phyloP scores from a whole-genome alignment of 2,113 vertebrate species.

The Apus apus region DNA sequence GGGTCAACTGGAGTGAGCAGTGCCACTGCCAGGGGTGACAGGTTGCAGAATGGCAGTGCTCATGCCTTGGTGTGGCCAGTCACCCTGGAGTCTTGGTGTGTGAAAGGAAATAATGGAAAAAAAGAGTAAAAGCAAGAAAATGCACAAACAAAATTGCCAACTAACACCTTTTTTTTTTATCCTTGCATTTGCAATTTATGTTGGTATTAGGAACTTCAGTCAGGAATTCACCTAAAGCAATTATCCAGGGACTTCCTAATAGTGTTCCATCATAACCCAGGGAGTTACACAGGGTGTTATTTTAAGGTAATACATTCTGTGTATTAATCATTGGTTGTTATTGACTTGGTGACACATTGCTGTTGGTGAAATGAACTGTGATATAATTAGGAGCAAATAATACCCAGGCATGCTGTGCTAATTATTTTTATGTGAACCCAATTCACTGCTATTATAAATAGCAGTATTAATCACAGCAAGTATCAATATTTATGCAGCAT shows the following conservation, averaged over 20 bases:
- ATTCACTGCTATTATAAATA: slow-evolving; percentile 63
- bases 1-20: background rate
- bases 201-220: background rate
- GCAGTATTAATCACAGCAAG: slow-evolving; percentile 64
- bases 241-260: background rate
- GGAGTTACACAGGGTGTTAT: background rate
- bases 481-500: slow-evolving; percentile 67
- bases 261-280: background rate
- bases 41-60: background rate
- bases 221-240: slow-evolving; percentile 5
- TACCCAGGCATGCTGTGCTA: slow-evolving; percentile 58
- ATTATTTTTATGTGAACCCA: slow-evolving; percentile 66
- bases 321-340: slow-evolving; percentile 52
- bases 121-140: background rate
- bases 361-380: slow-evolving; percentile 66
- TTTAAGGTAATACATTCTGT: slow-evolving; percentile 29
- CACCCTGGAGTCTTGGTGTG: background rate
- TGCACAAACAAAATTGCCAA: background rate
- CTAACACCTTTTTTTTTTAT: background rate
- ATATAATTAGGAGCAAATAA: slow-evolving; percentile 66
- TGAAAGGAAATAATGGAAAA: background rate
- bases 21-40: background rate
- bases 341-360: slow-evolving; percentile 56
- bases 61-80: background rate
- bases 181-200: background rate